phyloP scores from a whole-genome alignment of 2,113 vertebrate species.

The Eolophus roseicapilla region DNA sequence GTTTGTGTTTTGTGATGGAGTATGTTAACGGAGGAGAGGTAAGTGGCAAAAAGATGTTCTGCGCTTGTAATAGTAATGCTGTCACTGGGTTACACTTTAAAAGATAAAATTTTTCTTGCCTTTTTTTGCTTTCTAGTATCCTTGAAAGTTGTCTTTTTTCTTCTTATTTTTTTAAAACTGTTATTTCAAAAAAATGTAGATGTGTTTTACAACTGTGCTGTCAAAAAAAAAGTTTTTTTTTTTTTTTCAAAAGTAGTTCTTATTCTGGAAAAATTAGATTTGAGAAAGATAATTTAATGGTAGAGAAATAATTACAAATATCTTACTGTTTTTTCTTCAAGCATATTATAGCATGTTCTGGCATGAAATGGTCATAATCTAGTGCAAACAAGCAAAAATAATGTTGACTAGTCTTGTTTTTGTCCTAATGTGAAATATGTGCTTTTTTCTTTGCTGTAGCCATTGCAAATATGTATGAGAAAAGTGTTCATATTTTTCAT shows the following conservation, averaged over 20 bases:
- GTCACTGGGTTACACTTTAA: neutral
- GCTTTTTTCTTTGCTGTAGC: neutral
- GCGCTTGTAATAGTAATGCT: neutral
- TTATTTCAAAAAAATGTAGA: neutral
- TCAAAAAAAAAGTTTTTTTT: neutral
- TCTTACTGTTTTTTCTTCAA: neutral
- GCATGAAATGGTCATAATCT: neutral
- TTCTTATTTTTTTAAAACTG: neutral
- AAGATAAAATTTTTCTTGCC: neutral
- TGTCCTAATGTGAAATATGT: neutral
- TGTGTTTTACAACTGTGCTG: neutral
- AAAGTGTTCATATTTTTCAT: neutral
- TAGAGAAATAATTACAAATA: neutral
- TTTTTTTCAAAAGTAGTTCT: neutral
- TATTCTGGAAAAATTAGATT: neutral
- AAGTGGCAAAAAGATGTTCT: slow-evolving; percentile 51
- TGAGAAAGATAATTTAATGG: neutral
- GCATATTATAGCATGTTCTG: neutral
- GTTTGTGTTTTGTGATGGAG: slow-evolving; percentile 98
- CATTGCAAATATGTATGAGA: neutral
- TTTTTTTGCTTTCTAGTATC: neutral
- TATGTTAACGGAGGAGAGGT: slow-evolving; percentile 98
- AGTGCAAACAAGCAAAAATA: neutral
- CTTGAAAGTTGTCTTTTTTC: neutral
- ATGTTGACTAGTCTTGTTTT: neutral